A percentile compares a stretch with the other conserved stretches of the same genome.
Conservation (phyloP, 2,113 vertebrate species). For the Mirza zaza region DNA sequence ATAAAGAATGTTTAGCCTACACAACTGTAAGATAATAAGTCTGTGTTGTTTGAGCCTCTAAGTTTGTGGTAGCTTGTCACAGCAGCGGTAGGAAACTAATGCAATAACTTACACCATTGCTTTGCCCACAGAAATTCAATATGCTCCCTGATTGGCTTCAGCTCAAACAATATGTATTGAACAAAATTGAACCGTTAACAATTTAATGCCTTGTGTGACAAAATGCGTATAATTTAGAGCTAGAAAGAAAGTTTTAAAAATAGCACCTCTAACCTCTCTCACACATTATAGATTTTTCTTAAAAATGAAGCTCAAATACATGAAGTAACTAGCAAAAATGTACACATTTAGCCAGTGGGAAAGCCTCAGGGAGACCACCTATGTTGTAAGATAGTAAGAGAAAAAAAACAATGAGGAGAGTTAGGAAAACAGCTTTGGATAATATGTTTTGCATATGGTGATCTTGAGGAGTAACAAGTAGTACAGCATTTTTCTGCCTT, state of each 20-base stretch:
- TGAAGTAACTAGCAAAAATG: not conserved
- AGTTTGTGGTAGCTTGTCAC: not conserved
- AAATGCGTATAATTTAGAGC: not conserved
- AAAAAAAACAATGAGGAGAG: not conserved
- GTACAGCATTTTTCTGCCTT: not conserved
- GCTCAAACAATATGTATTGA: not conserved
- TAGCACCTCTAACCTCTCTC: not conserved
- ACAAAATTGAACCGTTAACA: constrained; percentile 2
- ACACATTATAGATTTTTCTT: not conserved
- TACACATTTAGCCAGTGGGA: not conserved
- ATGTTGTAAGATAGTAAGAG: not conserved
- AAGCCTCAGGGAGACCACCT: constrained; percentile 19
- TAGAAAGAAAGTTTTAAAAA: not conserved
- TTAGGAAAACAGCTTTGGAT: not conserved
- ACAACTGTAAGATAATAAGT: not conserved
- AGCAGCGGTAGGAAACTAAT: not conserved
- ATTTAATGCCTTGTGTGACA: not conserved
- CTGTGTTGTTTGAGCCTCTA: not conserved
- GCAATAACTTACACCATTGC: not conserved
- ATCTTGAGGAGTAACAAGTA: not conserved
- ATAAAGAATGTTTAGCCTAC: not conserved
- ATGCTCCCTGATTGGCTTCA: not conserved
- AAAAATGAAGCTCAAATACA: constrained; percentile 3
- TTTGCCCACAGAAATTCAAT: constrained; percentile 16
- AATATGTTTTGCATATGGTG: constrained; percentile 13